phyloP scores from a whole-genome alignment of 2,113 vertebrate genomes.

The Osmerus mordax region DNA sequence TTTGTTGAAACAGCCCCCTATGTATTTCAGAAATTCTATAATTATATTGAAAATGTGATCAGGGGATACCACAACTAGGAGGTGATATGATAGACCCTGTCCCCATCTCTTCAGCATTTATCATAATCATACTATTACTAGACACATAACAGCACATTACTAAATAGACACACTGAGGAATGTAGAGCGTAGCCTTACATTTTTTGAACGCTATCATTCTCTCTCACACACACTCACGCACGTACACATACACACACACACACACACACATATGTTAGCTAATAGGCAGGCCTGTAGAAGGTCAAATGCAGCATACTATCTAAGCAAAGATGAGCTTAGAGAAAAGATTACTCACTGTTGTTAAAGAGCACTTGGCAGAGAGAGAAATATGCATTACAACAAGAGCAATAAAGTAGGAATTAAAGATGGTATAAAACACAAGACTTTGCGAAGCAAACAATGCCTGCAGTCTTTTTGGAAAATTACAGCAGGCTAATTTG shows the following conservation, averaged over 20 bases:
- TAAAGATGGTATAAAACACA: slow-evolving; percentile 75
- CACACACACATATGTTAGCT: slow-evolving; percentile 17
- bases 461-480: slow-evolving; percentile 72
- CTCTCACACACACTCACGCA: neutral
- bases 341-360: slow-evolving; percentile 52
- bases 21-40: slow-evolving; percentile 64
- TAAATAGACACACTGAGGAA: slow-evolving; percentile 9
- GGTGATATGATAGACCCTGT: slow-evolving; percentile 53
- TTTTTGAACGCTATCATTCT: neutral
- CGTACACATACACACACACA: neutral
- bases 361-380: slow-evolving; percentile 69
- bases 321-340: slow-evolving; percentile 61
- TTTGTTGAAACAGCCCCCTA: slow-evolving; percentile 65
- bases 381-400: slow-evolving; percentile 55
- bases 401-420: slow-evolving; percentile 69
- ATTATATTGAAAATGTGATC: slow-evolving; percentile 67
- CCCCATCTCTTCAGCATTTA: slow-evolving; percentile 53
- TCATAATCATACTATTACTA: slow-evolving; percentile 57
- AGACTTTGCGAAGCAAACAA: slow-evolving; percentile 76
- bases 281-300: slow-evolving; percentile 57
- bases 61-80: slow-evolving; percentile 57
- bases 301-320: slow-evolving; percentile 55
- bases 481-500: slow-evolving; percentile 78
- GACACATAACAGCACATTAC: slow-evolving; percentile 38
- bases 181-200: neutral